Evolutionary conservation across 2,888 invertebrate species (phyloP).

Genomic region (Idaea aversata): DNA sequence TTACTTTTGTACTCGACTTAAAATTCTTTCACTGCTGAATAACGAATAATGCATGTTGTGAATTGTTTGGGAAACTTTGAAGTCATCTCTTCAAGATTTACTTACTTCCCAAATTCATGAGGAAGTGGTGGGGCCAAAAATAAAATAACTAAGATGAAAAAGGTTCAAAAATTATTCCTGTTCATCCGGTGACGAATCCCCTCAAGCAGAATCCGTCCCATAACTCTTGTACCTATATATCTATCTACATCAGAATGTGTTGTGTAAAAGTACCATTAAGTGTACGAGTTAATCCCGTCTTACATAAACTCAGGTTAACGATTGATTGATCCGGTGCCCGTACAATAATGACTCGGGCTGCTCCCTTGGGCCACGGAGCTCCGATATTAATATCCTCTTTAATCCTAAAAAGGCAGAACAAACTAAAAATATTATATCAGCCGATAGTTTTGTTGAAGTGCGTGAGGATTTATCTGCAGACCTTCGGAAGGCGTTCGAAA

Average conservation of each 20-base stretch:
- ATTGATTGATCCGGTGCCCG: constrained; percentile 21
- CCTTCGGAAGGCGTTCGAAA: no score
- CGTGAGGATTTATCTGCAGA: background rate
- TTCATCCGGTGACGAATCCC: background rate
- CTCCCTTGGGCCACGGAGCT: constrained; percentile 13
- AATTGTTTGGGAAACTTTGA: no score
- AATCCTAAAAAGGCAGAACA: constrained; percentile 23
- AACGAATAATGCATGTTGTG: no score
- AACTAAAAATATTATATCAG: background rate
- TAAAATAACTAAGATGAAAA: no score
- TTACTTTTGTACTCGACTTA: background rate
- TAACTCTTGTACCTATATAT: background rate
- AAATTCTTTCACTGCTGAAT: no score
- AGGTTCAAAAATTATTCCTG: no score
- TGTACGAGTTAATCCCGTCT: background rate
- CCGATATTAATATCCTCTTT: constrained; percentile 29
- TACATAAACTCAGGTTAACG: constrained; percentile 11
- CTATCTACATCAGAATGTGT: background rate
- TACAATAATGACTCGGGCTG: constrained; percentile 20
- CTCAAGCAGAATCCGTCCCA: background rate
- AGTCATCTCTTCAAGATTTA: no score
- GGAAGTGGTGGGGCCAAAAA: no score
- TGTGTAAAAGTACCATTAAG: background rate
- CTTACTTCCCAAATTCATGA: no score
- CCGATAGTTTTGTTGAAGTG: background rate